Conservation (phyloP, 1,140 invertebrate species). For the Vanessa tameamea region DNA sequence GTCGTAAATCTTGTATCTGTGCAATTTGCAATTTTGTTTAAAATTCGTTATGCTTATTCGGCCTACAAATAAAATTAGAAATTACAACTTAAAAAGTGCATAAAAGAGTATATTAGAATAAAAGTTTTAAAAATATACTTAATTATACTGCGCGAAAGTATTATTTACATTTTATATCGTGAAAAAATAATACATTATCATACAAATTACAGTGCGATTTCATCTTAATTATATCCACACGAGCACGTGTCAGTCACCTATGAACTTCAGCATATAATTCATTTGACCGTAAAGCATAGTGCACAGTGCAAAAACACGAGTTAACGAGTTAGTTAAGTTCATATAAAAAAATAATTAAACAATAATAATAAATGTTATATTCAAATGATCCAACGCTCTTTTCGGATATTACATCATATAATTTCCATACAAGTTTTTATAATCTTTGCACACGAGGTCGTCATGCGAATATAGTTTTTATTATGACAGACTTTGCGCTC, state of each 20-base stretch:
- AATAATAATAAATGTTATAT: not conserved
- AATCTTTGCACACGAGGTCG: constrained; percentile 4
- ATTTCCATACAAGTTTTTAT: constrained; percentile 36
- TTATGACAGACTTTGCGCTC: not conserved
- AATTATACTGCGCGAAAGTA: too few relatives aligned
- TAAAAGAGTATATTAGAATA: too few relatives aligned
- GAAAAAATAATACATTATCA: not conserved
- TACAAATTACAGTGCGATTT: constrained; percentile 39
- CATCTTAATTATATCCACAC: constrained; percentile 61
- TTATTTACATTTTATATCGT: not conserved
- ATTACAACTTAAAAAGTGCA: too few relatives aligned
- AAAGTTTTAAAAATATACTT: too few relatives aligned
- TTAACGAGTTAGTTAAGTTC: too few relatives aligned
- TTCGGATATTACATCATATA: constrained; percentile 39
- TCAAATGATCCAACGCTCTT: constrained; percentile 32
- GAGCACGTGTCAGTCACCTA: constrained; percentile 22
- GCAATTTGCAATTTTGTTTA: too few relatives aligned
- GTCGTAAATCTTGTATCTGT: too few relatives aligned
- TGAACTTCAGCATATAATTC: constrained; percentile 11
- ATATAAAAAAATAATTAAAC: not conserved
- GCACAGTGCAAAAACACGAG: not conserved
- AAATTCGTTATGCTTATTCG: too few relatives aligned
- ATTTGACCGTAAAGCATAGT: not conserved
- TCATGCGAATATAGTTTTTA: constrained; percentile 11
- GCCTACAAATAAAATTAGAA: too few relatives aligned